phyloP scores from a whole-genome alignment of 2,888 invertebrate species.

The Ichneumon xanthorius region DNA sequence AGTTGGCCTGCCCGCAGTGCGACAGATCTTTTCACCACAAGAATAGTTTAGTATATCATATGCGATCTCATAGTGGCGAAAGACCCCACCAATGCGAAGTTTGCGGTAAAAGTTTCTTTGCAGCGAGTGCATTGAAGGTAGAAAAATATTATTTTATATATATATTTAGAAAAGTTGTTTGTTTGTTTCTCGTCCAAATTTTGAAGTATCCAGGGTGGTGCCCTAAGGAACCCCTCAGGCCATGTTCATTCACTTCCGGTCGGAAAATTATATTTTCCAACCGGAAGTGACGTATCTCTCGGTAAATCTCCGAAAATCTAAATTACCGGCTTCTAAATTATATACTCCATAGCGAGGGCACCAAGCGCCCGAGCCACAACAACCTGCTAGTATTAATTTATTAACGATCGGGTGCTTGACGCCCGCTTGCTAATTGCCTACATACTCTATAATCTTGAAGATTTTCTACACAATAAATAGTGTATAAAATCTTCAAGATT shows the following conservation, averaged over 20 bases:
- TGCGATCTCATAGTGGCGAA: constrained; percentile 92
- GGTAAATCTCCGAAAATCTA: too few relatives aligned
- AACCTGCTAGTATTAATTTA: too few relatives aligned
- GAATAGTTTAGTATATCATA: constrained; percentile 94
- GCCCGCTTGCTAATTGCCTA: too few relatives aligned
- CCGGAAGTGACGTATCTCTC: too few relatives aligned
- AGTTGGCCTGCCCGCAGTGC: constrained; percentile 89
- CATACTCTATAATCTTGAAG: too few relatives aligned
- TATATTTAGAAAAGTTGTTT: not conserved
- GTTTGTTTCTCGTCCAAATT: not conserved
- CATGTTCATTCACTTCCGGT: not conserved
- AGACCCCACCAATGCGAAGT: constrained; percentile 92
- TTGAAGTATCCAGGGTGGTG: not conserved
- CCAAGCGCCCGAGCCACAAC: too few relatives aligned
- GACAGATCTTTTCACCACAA: constrained; percentile 91
- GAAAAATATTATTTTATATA: constrained; percentile 37
- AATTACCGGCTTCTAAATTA: not conserved
- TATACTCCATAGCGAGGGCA: too few relatives aligned
- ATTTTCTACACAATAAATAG: too few relatives aligned
- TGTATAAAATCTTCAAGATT: too few relatives aligned
- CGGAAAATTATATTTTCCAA: not conserved
- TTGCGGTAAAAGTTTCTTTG: constrained; percentile 94
- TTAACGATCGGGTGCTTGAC: too few relatives aligned
- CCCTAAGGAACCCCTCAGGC: not conserved
- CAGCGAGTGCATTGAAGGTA: constrained; percentile 92